Evolutionary conservation across 1,140 invertebrate species (phyloP).

Genomic region (Doryteuthis pealeii): DNA sequence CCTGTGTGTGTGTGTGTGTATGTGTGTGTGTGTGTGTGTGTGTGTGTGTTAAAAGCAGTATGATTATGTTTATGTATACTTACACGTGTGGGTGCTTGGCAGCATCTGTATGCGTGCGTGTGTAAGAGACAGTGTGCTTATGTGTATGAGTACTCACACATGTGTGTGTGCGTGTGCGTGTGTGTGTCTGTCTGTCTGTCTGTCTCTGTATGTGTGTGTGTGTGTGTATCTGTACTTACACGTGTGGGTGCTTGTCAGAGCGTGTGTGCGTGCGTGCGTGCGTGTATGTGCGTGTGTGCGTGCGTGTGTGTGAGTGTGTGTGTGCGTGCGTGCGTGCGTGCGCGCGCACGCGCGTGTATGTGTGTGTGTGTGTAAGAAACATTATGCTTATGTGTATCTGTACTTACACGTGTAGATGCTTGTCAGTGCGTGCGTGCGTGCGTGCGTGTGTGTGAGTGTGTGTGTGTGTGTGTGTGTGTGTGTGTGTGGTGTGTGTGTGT

Average conservation of each 20-base stretch:
- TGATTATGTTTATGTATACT: not conserved
- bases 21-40: too few relatives aligned
- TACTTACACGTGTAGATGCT: not conserved
- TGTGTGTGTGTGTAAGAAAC: not conserved
- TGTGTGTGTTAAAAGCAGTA: not conserved
- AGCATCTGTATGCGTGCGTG: not conserved
- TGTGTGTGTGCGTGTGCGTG: not conserved
- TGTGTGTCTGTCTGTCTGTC: not conserved
- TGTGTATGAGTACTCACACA: not conserved
- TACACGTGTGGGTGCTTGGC: not conserved
- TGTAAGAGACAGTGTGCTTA: not conserved
- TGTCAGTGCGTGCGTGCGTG: too few relatives aligned
- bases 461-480: not conserved
- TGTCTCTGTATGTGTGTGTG: not conserved
- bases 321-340: not conserved
- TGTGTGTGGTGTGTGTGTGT: constrained; percentile 1
- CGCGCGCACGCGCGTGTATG: not conserved
- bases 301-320: not conserved
- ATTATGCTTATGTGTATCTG: not conserved
- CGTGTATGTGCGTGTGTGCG: not conserved
- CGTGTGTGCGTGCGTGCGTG: not conserved
- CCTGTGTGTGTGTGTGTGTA: too few relatives aligned
- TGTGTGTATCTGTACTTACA: not conserved
- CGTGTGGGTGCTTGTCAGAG: not conserved
- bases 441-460: not conserved